phyloP scores from a whole-genome alignment of 1,140 invertebrate genomes.

The Apolygus lucorum region DNA sequence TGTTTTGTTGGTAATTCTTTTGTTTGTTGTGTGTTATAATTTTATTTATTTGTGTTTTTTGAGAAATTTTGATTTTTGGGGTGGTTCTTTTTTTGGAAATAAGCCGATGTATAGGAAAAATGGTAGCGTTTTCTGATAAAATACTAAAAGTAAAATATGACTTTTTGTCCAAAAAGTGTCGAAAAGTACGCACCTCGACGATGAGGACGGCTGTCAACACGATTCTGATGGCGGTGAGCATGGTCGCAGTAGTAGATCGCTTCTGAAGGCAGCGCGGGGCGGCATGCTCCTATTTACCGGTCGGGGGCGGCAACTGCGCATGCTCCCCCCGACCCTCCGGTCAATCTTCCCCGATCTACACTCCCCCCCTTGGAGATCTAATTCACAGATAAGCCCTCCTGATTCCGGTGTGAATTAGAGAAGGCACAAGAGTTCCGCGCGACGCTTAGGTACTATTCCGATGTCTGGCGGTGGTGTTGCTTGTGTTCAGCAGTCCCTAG shows the following conservation, averaged over 20 bases:
- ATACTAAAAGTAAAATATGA: no score
- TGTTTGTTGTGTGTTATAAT: no score
- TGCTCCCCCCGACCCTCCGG: not conserved
- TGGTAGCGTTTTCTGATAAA: no score
- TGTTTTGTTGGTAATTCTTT: no score
- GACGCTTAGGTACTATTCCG: no score
- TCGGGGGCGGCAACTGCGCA: not conserved
- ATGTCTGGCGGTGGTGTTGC: no score
- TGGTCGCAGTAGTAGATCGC: not conserved
- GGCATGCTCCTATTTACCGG: not conserved
- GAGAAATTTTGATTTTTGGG: no score
- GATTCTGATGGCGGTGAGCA: conserved; percentile 14
- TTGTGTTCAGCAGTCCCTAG: no score
- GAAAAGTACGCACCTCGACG: conserved; percentile 3
- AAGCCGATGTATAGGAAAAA: no score
- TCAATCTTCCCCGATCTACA: not conserved
- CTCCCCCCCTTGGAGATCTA: not conserved
- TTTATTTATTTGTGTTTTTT: no score
- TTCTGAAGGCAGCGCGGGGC: conserved; percentile 7
- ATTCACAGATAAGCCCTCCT: not conserved
- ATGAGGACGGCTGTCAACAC: conserved; percentile 14
- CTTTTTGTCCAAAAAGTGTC: no score
- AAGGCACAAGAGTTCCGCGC: not conserved
- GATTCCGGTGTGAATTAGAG: not conserved
- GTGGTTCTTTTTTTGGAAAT: no score